Percentiles rank a stretch among this genome's conserved stretches.
Conservation (phyloP, 2,888 invertebrate genomes). For the Euphydryas editha region DNA sequence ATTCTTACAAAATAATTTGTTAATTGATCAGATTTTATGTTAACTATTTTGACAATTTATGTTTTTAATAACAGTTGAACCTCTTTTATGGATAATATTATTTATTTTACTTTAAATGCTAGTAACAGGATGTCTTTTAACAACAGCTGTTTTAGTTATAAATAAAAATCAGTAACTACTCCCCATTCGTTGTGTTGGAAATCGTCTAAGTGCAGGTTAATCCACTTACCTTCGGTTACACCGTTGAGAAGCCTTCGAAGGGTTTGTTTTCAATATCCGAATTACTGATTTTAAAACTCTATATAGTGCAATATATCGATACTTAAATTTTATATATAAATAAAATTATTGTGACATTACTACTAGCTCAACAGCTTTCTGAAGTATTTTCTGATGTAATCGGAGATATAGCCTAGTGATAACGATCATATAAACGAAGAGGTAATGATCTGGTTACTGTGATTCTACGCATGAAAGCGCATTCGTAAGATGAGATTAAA, state of each 20-base stretch:
- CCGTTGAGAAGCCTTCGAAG: conserved; percentile 57
- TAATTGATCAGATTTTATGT: neutral
- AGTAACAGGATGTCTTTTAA: conserved; percentile 11
- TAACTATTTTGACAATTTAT: conserved; percentile 24
- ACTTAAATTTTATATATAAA: neutral
- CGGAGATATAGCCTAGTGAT: no score
- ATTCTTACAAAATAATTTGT: neutral
- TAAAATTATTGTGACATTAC: neutral
- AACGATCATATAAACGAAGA: neutral
- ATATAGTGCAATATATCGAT: neutral
- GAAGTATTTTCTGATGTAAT: neutral
- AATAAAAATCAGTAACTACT: conserved; percentile 56
- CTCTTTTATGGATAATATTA: neutral
- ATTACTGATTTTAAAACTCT: conserved; percentile 2
- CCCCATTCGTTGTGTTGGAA: conserved; percentile 51
- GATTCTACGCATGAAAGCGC: neutral
- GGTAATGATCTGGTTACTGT: neutral
- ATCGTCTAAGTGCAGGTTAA: conserved; percentile 65
- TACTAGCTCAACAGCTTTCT: no score
- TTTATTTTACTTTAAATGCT: conserved; percentile 20
- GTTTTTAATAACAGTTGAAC: neutral
- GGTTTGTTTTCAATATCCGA: conserved; percentile 10
- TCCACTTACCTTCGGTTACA: conserved; percentile 60
- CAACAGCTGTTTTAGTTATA: conserved; percentile 47
- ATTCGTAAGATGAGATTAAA: neutral